Conservation (phyloP, 2,888 invertebrate genomes). For the Trilocha varians region DNA sequence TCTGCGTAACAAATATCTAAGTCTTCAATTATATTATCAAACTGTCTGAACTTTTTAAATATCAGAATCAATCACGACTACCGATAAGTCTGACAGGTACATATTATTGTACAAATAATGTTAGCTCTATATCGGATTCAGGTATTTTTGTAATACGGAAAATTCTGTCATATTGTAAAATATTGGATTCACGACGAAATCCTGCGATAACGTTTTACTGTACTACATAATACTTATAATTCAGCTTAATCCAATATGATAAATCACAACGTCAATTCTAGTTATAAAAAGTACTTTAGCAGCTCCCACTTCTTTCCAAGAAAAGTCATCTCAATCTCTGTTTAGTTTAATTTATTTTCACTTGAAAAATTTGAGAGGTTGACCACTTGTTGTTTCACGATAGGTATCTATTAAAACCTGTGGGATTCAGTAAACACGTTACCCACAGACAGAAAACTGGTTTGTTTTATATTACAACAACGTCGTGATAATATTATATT, state of each 20-base stretch:
- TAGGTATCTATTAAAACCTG: too few species aligned
- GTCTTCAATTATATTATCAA: slow-evolving; percentile 35
- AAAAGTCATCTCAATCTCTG: too few species aligned
- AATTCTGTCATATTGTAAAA: slow-evolving; percentile 4
- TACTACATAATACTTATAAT: slow-evolving; percentile 1
- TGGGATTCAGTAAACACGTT: too few species aligned
- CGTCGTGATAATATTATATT: too few species aligned
- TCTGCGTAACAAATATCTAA: slow-evolving; percentile 36
- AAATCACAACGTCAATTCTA: neutral
- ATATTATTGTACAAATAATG: slow-evolving; percentile 15
- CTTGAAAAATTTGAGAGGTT: too few species aligned
- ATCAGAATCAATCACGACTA: slow-evolving; percentile 42
- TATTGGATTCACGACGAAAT: slow-evolving; percentile 2
- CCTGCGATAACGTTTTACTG: slow-evolving; percentile 4
- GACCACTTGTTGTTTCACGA: too few species aligned
- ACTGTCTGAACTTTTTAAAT: slow-evolving; percentile 25
- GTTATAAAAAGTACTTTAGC: neutral
- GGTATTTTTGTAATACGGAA: slow-evolving; percentile 1
- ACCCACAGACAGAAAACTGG: too few species aligned
- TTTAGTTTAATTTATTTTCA: too few species aligned
- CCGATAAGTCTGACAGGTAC: slow-evolving; percentile 38
- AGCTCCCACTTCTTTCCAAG: too few species aligned
- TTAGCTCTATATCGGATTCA: slow-evolving; percentile 9
- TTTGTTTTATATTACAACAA: too few species aligned
- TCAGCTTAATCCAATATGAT: slow-evolving; percentile 2